These are phyloP conservation scores for Drosophila subpulchrella DNA, from an alignment of 1,140 invertebrate species.

Conservation along the genomic window DNA sequence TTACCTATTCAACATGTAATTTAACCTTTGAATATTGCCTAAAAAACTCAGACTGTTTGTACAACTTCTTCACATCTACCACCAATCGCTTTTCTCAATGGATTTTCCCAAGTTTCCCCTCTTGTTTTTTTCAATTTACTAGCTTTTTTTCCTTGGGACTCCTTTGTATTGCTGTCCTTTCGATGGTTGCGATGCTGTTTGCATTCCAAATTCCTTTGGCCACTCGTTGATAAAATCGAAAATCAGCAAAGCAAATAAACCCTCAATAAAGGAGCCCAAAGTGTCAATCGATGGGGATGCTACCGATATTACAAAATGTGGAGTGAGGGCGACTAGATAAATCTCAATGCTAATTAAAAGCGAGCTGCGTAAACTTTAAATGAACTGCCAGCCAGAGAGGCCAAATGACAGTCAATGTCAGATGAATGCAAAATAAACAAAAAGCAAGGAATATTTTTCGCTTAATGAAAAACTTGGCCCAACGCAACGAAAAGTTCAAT, in stretches of 20 bases:
- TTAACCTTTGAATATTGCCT: neutral
- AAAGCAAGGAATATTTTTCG: conserved; percentile 38
- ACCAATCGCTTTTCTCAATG: conserved; percentile 6
- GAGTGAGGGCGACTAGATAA: conserved; percentile 15
- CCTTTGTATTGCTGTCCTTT: conserved; percentile 12
- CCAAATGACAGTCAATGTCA: conserved; percentile 64
- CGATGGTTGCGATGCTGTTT: conserved; percentile 52
- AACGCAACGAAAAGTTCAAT: conserved; percentile 57
- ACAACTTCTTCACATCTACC: conserved; percentile 23
- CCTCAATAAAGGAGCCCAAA: conserved; percentile 69
- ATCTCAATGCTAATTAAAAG: conserved; percentile 71
- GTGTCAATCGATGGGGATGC: conserved; percentile 67
- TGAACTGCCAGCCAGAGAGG: conserved; percentile 67
- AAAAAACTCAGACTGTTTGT: conserved; percentile 8
- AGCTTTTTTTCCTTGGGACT: neutral
- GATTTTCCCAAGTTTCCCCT: neutral
- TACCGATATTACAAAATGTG: neutral
- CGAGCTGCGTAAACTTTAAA: conserved; percentile 68
- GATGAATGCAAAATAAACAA: conserved; percentile 44
- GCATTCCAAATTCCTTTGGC: conserved; percentile 75
- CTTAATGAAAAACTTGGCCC: conserved; percentile 75
- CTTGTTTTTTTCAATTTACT: neutral
- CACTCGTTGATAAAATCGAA: conserved; percentile 70
- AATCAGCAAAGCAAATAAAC: conserved; percentile 82
- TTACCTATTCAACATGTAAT: neutral